phyloP scores from a whole-genome alignment of 2,113 vertebrate species.

The Halichoeres trimaculatus region DNA sequence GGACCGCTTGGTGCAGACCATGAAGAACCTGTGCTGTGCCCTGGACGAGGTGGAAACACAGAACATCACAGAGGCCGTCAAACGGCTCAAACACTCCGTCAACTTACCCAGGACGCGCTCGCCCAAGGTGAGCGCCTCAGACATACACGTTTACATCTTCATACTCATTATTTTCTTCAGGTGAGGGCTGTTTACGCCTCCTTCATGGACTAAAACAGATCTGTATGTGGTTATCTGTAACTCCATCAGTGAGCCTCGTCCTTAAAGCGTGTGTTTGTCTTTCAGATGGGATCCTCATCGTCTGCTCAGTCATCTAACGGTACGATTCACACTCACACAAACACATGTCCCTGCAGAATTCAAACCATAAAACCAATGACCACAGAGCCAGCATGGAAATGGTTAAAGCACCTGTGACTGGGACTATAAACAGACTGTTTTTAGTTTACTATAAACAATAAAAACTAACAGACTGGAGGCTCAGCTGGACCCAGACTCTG shows the following conservation, averaged over 20 bases:
- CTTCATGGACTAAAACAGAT: too few species aligned
- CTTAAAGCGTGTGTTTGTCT: conserved; percentile 1
- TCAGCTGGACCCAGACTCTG: too few species aligned
- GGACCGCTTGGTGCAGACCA: conserved; percentile 90
- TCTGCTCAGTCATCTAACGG: conserved; percentile 74
- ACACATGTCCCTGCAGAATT: neutral
- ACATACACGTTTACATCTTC: neutral
- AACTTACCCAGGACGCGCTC: conserved; percentile 89
- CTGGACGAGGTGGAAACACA: conserved; percentile 93
- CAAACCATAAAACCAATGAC: too few species aligned
- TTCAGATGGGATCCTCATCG: conserved; percentile 83
- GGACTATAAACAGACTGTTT: neutral
- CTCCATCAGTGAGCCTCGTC: too few species aligned
- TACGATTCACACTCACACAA: conserved; percentile 47
- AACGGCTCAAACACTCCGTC: conserved; percentile 89
- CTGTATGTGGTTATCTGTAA: too few species aligned
- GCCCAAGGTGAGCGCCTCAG: conserved; percentile 83
- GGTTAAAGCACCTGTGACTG: neutral
- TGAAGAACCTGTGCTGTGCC: conserved; percentile 92
- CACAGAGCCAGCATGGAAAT: neutral
- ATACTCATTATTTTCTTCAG: neutral
- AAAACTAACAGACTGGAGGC: too few species aligned
- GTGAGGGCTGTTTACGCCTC: too few species aligned
- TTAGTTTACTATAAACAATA: too few species aligned
- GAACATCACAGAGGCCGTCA: conserved; percentile 88